Conservation (phyloP, 2,113 vertebrate species). For the Pomatostomus ruficeps region DNA sequence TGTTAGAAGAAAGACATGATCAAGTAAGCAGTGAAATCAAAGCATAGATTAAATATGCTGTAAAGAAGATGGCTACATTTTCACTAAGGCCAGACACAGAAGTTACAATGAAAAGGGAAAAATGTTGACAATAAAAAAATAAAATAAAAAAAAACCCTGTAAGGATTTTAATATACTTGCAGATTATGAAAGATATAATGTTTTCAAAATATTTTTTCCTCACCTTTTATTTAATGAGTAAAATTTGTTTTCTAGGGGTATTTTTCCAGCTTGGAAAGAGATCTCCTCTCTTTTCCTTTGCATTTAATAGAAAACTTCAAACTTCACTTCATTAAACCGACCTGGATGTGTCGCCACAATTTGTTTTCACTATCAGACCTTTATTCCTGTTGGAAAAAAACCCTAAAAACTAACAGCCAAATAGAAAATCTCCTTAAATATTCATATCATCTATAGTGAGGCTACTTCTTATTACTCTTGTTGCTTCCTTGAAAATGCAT, state of each 20-base stretch:
- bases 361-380: not conserved
- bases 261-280: not conserved
- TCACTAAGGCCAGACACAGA: not conserved
- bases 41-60: not conserved
- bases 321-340: not conserved
- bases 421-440: not conserved
- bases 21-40: not conserved
- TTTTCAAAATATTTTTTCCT: not conserved
- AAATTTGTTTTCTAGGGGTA: not conserved
- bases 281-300: not conserved
- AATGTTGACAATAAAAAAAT: not conserved
- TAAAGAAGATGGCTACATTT: not conserved
- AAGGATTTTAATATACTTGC: not conserved
- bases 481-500: not conserved
- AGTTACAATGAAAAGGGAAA: not conserved
- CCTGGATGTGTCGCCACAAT: accelerated
- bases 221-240: not conserved
- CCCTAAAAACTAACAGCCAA: accelerated
- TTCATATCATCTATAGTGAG: not conserved
- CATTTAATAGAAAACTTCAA: not conserved
- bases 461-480: not conserved
- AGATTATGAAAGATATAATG: not conserved
- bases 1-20: not conserved
- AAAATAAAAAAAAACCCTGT: not conserved
- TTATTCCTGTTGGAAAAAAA: not conserved